These are phyloP conservation scores for Trogon surrucura DNA, from an alignment of 2,113 vertebrate genomes.

Conservation along the genomic window DNA sequence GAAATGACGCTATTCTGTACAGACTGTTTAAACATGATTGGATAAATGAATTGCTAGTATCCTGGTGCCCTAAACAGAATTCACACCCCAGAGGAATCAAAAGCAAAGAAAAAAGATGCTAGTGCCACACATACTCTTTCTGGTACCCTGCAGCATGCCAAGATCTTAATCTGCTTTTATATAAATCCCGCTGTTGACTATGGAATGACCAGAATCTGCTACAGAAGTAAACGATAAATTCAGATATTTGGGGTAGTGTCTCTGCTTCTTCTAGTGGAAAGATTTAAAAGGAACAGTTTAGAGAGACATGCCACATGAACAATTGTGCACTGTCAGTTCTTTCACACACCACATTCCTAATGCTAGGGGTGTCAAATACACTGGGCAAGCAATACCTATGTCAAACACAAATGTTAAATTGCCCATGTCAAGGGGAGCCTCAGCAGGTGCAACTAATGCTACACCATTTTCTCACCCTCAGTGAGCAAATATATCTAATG, in stretches of 20 bases:
- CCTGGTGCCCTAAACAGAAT: background rate
- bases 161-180: background rate
- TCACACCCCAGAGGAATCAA: background rate
- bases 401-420: background rate
- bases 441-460: background rate
- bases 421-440: background rate
- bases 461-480: background rate
- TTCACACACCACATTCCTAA: background rate
- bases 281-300: background rate
- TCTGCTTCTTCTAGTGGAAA: background rate
- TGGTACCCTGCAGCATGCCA: background rate
- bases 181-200: background rate
- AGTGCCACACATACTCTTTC: background rate
- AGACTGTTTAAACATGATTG: background rate
- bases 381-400: background rate
- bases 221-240: background rate
- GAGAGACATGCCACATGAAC: background rate
- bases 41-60: background rate
- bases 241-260: background rate
- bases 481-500: fast-evolving
- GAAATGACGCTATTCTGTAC: background rate
- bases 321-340: background rate
- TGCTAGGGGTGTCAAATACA: background rate
- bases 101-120: background rate
- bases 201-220: background rate